Evolutionary conservation across 2,797 vertebrate species (phyloP), one percentile per base, ranked within the genome.

Genomic region (Pterois miles): DNA sequence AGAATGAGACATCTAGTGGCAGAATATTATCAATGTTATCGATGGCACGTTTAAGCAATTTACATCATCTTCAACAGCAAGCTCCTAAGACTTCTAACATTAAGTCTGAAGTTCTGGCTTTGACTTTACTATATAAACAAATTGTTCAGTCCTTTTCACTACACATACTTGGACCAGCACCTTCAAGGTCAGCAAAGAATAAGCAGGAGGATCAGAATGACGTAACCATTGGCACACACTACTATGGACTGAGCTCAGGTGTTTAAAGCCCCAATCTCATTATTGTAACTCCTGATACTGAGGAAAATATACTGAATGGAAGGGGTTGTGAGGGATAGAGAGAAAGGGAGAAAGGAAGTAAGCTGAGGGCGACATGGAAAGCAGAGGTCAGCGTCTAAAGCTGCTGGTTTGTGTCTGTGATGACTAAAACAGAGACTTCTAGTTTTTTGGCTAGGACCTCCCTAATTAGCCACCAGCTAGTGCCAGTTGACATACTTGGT

Each of bases 201-300:
- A 72, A 78, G 76, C 38, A 71, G 43, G 63, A 23, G 65, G 40
- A 84, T 60, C 60, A 86, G 60, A 72, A 76, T 31, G 75, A 54
- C 53, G 71, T 64, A 71, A 71, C 54, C 76, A 52, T 29, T 64
- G 38, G 58, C 70, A 58, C 54, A 76, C 34, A 71, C 46, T 31
- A 46, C 74, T 58, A 43, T 31, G 23, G 52, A 38, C 59, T 54
- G 29, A 72, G 65, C 76, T 74, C 20, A 78, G 75, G 46, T 71
- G 43, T 85, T 83, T 78, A 78, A 87, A 82, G 78, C 53, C 66
- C 5, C 74, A 85, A 87, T 86, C 68, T 82, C 64, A 89, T 90
- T 87, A 88, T 65, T 80, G 60, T 69, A 92, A 88, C 59, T 89
- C 82, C 76, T 78, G 69, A 83, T 81, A 83, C 60, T 62, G 36